Base-by-base conservation (phyloP, 2,888 invertebrate genomes). In the Scaptomyza reducta region DNA sequence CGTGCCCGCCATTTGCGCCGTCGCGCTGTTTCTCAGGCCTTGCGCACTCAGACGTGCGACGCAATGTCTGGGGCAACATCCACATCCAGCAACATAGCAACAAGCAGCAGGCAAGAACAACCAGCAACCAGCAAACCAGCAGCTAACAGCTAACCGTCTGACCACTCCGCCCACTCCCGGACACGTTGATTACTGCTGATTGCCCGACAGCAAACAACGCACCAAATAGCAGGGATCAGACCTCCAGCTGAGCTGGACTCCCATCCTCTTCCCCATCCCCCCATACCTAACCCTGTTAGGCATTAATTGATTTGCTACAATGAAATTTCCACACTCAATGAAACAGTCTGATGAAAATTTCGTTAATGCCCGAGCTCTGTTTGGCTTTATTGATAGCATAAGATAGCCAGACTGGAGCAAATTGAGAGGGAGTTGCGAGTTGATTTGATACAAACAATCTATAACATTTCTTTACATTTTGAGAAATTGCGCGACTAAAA, bases 251-350 rank as follows among this genome's bases (percentile, higher is more conserved):
- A 54, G 40, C 49, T 46, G 10, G 40, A 1, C 14, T 22, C 7
- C 45, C 62, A 25, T 27, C 18, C 11, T 44, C 40, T 22, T n/a
- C 2, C 6, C 40, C 14, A 31, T 6, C 9, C n/a, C 6, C n/a
- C 29, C 42, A 42, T 25, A 18, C 42, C 45, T 25, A 18, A 16
- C 14, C 18, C 18, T 25, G 51, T 59, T 56, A 47, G 76, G 74
- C 61, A 74, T 87, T 84, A 85, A 85, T 87, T 87, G 85, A 85
- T 85, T 85, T 84, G 84, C 70, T 87, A 82, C 79, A 85, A 79
- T 81, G 79, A 79, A 82, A 81, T 85, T 83, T 85, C 79, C 77
- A 75, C 85, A 80, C 76, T 75, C 64, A 68, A 85, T 76, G 66
- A 70, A 70, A 67, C 40, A 70, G 62, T 72, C 72, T 76, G 66